Base-by-base conservation (phyloP, 64 coral and sea anemone species). In the Catalaphyllia jardinei region DNA sequence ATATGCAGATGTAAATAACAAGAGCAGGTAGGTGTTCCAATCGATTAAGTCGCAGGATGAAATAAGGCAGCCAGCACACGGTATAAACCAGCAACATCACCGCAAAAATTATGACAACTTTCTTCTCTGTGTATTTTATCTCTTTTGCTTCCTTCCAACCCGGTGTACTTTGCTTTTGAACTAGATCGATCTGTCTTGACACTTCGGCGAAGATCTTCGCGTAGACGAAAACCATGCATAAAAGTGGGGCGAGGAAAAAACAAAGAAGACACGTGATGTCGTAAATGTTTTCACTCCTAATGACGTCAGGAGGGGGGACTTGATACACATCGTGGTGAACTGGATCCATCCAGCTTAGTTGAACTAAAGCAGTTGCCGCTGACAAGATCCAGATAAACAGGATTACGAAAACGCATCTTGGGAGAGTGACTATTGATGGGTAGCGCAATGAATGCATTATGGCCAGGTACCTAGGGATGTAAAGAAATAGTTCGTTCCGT, bases 61-160 rank as follows among this genome's bases (percentile, higher is more conserved):
- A 89, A 39, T 89, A 89, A 10, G 88, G 88, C 61, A 89, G 14
- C 88, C 88, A 89, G 39, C 88, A 72, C 13, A 78, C 52, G 11
- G 59, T 71, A 27, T 89, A 89, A 2, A 89, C 88, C 60, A 89
- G 10, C 14, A 89, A 20, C 88, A 89, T 89, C 3, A 80, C 76
- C 0, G 51, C 20, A 67, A 89, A 89, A 67, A 80, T 80, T 0
- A 15, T 31, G 0, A 78, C 62, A 7, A 65, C 88, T 67, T 80
- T 89, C 29, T 65, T 80, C 28, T 89, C 88, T 12, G 63, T 72
- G 19, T 69, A 29, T 29, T 79, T 79, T 22, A 80, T 29, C n/a
- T 67, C 57, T 35, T 52, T 18, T 29, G 35, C 46, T 31, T 73
- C 22, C 12, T 71, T 46, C 42, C 52, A 71, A 42, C 31, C 77